Base-by-base conservation (phyloP, 1,140 invertebrate genomes). In the Colletes gigas region DNA sequence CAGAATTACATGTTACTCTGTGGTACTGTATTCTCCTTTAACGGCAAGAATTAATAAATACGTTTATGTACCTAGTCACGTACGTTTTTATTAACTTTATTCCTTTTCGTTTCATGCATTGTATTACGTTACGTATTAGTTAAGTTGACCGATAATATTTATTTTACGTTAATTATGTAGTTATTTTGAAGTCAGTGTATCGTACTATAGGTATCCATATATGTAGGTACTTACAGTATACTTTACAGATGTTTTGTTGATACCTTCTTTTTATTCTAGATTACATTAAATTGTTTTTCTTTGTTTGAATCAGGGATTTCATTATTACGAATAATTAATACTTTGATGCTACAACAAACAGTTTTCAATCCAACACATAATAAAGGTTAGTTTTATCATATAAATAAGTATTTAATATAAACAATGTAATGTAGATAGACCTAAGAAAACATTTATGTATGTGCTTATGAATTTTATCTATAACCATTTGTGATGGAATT, bases 381-480 rank as follows among this genome's bases (percentile, higher is more conserved):
- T 66, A 50, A 50, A 66, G 78, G 78, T 74, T 80, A 74, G 78
- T 80, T 66, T 72, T 3, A 19, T 19, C 0, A n/a, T 17, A 30
- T 8, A 54, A 41, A 39, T 41, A 17, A 30, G 6, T 12, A 3
- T 21, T 73, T 52, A 5, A 44, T 44, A 44, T 30, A 30, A 30
- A 30, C 6, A 73, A 55, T 4, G n/a, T 55, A 39, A 52, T 77
- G 19, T 39, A 50, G 39, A 8, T 39, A 67, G 1, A 74, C 7
- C 3, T 2, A 14, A 67, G 41, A 15, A n/a, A 47, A 41, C 41
- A 17, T 44, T 57, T 67, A 17, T 67, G 6, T 12, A 21, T 68
- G 6, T 41, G 19, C 10, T 4, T 47, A 21, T 71, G 21, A 39
- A 69, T 69, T 69, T 47, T 21, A 68, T 30, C 4, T 1, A 54